These are phyloP conservation scores for Hapalemur alaotrensis DNA, from an alignment of 2,797 vertebrate species.

Conservation along the genomic window DNA sequence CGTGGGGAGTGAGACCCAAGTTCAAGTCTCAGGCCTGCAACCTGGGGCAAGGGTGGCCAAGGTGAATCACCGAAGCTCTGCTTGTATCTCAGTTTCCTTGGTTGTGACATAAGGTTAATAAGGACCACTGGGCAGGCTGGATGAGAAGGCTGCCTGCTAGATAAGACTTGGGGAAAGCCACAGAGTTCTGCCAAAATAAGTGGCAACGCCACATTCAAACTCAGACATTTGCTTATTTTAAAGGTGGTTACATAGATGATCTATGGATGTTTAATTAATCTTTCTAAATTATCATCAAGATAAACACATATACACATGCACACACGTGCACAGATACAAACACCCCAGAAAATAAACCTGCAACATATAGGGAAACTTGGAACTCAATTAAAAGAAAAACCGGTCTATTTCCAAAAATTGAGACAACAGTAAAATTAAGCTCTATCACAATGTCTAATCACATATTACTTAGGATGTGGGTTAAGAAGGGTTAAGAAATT, in stretches of 20 bases:
- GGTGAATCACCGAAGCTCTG: neutral
- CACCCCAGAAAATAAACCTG: neutral
- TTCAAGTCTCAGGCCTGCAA: neutral
- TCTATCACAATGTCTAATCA: neutral
- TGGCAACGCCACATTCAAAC: neutral
- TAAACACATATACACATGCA: rapidly evolving
- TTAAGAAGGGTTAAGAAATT: conserved; percentile 23
- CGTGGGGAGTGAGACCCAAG: neutral
- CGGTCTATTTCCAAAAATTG: neutral
- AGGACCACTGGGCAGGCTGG: neutral
- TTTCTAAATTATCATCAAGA: neutral
- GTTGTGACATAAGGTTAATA: neutral
- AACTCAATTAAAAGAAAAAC: neutral
- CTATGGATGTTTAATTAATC: neutral
- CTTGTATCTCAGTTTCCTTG: neutral
- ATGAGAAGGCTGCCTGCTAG: neutral
- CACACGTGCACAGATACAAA: neutral
- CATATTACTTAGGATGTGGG: neutral
- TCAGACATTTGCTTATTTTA: neutral
- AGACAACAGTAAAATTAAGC: neutral
- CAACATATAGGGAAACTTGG: neutral
- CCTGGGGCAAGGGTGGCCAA: neutral
- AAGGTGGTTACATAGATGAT: neutral
- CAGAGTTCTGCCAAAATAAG: rapidly evolving
- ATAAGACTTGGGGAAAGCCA: neutral